These are phyloP conservation scores for Antigone vipio DNA, from an alignment of 2,113 vertebrate species.

Conservation along the genomic window DNA sequence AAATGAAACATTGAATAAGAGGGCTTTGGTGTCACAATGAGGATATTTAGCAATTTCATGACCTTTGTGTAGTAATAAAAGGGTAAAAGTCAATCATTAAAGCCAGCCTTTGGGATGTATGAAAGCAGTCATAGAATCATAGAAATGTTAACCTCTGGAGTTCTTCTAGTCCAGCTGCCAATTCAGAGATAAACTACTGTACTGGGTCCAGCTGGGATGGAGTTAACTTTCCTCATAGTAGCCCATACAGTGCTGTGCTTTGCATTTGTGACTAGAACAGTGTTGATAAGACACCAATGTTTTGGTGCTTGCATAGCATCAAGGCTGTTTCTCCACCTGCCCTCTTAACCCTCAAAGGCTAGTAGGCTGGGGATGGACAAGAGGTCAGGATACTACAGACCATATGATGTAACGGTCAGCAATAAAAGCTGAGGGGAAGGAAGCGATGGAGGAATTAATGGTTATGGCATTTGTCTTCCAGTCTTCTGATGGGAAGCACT, in stretches of 20 bases:
- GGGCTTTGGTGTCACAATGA: not conserved
- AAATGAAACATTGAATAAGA: not conserved
- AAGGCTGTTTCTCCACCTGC: not conserved
- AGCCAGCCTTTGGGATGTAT: not conserved
- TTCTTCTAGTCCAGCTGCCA: not conserved
- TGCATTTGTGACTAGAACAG: not conserved
- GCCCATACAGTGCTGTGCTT: not conserved
- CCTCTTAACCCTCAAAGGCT: not conserved
- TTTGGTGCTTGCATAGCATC: not conserved
- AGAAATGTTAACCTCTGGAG: not conserved
- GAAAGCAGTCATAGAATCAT: not conserved
- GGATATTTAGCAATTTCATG: not conserved
- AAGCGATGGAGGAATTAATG: not conserved
- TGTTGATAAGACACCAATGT: not conserved
- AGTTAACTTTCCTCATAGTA: not conserved
- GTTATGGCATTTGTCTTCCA: not conserved
- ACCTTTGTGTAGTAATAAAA: not conserved
- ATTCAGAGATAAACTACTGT: not conserved
- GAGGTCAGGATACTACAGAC: not conserved
- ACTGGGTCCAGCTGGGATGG: not conserved
- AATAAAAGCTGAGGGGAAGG: not conserved
- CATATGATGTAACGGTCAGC: not conserved
- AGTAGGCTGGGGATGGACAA: not conserved
- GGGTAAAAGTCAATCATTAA: not conserved
- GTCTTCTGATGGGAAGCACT: not conserved